Percentiles rank a stretch among this genome's conserved stretches.
Conservation (phyloP, 2,797 vertebrate genomes). For the Halcyon chelicuti region DNA sequence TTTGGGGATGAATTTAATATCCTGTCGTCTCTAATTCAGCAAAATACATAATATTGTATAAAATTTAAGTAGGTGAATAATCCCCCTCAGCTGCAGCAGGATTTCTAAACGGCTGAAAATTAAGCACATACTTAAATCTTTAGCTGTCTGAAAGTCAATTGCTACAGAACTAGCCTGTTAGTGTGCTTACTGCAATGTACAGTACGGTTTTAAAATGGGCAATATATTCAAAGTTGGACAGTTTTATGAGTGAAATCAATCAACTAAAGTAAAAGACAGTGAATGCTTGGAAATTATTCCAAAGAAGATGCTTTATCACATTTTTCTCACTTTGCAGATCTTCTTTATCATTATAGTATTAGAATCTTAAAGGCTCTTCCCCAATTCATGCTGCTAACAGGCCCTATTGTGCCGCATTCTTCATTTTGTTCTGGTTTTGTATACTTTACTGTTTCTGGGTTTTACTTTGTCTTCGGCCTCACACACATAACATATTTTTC, state of each 20-base stretch:
- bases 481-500: not conserved
- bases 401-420: accelerated
- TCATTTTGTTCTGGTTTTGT: not conserved
- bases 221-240: not conserved
- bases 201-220: not conserved
- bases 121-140: not conserved
- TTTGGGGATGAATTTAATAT: not conserved
- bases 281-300: not conserved
- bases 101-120: not conserved
- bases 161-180: not conserved
- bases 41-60: not conserved
- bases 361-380: not conserved
- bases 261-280: not conserved
- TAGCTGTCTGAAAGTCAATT: not conserved
- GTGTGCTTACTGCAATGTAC: not conserved
- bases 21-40: not conserved
- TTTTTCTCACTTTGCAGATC: not conserved
- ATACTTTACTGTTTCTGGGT: not conserved
- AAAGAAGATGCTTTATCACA: not conserved
- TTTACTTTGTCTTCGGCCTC: not conserved
- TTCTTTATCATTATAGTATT: not conserved
- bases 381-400: not conserved
- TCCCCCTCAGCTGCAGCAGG: not conserved
- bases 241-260: not conserved
- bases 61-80: slow-evolving; percentile 22